A percentile compares a stretch with the other conserved stretches of the same genome.
Conservation (phyloP, 2,888 invertebrate genomes). For the Papilio gigon region DNA sequence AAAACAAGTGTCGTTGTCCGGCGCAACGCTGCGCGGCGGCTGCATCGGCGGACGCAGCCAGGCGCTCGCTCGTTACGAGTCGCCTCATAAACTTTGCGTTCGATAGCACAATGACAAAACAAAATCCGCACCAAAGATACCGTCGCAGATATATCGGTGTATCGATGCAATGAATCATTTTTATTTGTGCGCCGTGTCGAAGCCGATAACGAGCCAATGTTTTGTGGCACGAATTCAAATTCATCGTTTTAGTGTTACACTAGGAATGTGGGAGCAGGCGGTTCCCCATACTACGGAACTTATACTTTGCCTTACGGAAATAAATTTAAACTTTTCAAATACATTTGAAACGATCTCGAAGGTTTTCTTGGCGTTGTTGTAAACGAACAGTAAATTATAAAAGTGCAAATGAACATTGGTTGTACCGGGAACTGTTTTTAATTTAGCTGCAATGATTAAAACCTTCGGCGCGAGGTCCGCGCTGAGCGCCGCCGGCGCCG, state of each 20-base stretch:
- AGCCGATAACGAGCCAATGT: not conserved
- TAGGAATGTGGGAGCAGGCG: not conserved
- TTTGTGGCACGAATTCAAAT: not conserved
- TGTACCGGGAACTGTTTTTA: not conserved
- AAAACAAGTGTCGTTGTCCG: conserved; percentile 26
- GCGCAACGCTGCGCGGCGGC: not conserved
- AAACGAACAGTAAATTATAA: not conserved
- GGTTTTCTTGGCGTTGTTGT: not conserved
- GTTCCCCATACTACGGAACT: not conserved
- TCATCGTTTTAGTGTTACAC: not conserved
- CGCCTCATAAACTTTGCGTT: conserved; percentile 39
- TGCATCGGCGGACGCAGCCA: conserved; percentile 28
- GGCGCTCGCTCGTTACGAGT: conserved; percentile 34
- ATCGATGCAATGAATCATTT: conserved; percentile 16
- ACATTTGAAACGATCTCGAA: too few relatives aligned
- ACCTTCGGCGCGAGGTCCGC: not conserved
- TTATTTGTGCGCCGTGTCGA: conserved; percentile 12
- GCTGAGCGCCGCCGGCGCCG: not conserved
- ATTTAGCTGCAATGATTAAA: conserved; percentile 21
- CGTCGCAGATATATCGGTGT: conserved; percentile 9
- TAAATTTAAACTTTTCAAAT: not conserved
- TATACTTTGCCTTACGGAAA: not conserved
- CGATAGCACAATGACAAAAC: conserved; percentile 35
- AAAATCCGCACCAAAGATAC: conserved; percentile 23
- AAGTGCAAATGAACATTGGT: not conserved